Conservation (phyloP, 2,113 vertebrate genomes). For the Mellivora capensis region DNA sequence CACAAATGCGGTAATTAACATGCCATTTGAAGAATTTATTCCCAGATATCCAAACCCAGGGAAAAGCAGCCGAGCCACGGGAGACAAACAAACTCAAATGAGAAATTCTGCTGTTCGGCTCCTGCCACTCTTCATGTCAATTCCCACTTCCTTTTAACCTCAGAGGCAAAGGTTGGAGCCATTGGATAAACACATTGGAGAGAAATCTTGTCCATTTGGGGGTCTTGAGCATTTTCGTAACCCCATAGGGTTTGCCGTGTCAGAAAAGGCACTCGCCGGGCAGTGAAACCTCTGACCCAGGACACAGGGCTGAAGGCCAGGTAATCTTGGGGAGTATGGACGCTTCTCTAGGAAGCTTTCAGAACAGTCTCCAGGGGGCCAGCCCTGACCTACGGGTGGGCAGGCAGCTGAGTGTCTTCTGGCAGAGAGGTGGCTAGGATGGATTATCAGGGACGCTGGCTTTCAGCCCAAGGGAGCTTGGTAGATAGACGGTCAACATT, state of each 20-base stretch:
- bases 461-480: neutral
- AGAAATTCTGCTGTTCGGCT: neutral
- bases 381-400: neutral
- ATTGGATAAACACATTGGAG: neutral
- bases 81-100: neutral
- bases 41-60: neutral
- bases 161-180: neutral
- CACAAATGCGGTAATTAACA: neutral
- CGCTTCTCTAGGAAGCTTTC: neutral
- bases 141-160: neutral
- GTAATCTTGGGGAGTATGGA: too few relatives aligned
- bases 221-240: neutral
- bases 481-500: neutral
- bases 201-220: neutral
- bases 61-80: neutral
- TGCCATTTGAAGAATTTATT: neutral
- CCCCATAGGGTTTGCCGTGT: neutral
- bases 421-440: neutral
- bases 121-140: neutral
- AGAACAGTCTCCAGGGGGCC: neutral
- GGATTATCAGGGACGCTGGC: neutral
- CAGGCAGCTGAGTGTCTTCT: neutral
- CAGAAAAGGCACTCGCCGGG: fast-evolving
- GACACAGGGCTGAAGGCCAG: neutral
- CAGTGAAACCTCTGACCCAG: neutral